Conservation (phyloP, 2,888 invertebrate genomes). For the Sthenelais limicola region DNA sequence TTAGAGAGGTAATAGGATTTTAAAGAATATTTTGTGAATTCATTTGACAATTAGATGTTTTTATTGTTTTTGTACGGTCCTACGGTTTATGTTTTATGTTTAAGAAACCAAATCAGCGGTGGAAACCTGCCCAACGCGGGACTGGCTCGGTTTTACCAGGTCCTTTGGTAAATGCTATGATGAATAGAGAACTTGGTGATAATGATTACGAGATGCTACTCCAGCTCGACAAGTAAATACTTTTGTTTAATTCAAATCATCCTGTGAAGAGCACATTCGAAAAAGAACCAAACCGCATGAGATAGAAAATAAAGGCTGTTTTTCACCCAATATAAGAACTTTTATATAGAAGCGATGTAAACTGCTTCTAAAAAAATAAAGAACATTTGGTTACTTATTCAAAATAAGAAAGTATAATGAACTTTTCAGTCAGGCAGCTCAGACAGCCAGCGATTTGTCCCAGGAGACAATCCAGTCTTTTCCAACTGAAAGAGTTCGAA, state of each 20-base stretch:
- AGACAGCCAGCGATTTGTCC: conserved; percentile 57
- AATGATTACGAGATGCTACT: conserved; percentile 70
- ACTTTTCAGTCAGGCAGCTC: conserved; percentile 53
- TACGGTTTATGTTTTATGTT: too few relatives aligned
- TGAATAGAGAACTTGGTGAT: conserved; percentile 67
- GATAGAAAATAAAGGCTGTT: neutral
- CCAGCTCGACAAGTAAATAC: conserved; percentile 69
- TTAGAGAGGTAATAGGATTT: too few relatives aligned
- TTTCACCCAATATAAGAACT: neutral
- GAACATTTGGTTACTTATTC: neutral
- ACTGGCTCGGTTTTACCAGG: conserved; percentile 65
- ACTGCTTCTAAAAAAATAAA: neutral
- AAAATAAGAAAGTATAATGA: conserved; percentile 9
- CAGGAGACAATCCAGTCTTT: conserved; percentile 64
- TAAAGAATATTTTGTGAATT: too few relatives aligned
- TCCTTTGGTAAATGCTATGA: conserved; percentile 65
- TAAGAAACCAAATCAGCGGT: conserved; percentile 68
- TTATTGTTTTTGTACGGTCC: too few relatives aligned
- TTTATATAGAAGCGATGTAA: neutral
- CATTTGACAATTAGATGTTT: too few relatives aligned
- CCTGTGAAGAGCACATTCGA: neutral
- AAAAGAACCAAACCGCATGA: neutral
- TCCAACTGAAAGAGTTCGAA: conserved; percentile 65
- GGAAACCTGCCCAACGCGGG: conserved; percentile 64
- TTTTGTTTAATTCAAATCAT: neutral